Evolutionary conservation across 2,888 invertebrate species (phyloP).

Genomic region (Mystacides longicornis): DNA sequence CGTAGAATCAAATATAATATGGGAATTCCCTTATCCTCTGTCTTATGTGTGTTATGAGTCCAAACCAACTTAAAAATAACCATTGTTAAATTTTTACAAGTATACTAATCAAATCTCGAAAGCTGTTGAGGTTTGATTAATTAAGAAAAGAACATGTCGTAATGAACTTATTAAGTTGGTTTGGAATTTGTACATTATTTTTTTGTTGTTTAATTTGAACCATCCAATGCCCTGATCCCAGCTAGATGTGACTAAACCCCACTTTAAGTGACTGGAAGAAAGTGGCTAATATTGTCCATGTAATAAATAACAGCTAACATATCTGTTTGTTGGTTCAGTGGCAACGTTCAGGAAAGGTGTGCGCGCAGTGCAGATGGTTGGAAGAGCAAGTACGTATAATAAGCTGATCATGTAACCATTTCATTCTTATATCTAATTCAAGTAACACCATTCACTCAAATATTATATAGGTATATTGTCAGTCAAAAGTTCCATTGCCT

Average conservation of each 20-base stretch:
- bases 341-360: slow-evolving; percentile 99
- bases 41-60: background rate
- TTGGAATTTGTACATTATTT: too few relatives aligned
- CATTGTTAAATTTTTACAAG: background rate
- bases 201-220: background rate
- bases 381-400: slow-evolving; percentile 93
- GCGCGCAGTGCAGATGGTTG: slow-evolving; percentile 97
- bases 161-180: background rate
- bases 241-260: slow-evolving; percentile 10
- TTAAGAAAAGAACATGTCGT: background rate
- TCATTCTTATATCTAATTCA: background rate
- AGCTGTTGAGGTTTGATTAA: background rate
- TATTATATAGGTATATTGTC: too few relatives aligned
- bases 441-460: too few relatives aligned
- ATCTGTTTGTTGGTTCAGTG: slow-evolving; percentile 60
- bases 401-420: slow-evolving; percentile 8
- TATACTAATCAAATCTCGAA: background rate
- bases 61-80: background rate
- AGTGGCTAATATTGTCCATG: background rate
- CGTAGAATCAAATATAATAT: background rate
- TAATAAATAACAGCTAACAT: slow-evolving; percentile 23
- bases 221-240: slow-evolving; percentile 2
- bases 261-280: background rate
- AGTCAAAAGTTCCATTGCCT: too few relatives aligned
- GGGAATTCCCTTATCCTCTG: slow-evolving; percentile 1